Evolutionary conservation across 2,888 invertebrate genomes (phyloP).

Genomic region (Heliothis peltigera): DNA sequence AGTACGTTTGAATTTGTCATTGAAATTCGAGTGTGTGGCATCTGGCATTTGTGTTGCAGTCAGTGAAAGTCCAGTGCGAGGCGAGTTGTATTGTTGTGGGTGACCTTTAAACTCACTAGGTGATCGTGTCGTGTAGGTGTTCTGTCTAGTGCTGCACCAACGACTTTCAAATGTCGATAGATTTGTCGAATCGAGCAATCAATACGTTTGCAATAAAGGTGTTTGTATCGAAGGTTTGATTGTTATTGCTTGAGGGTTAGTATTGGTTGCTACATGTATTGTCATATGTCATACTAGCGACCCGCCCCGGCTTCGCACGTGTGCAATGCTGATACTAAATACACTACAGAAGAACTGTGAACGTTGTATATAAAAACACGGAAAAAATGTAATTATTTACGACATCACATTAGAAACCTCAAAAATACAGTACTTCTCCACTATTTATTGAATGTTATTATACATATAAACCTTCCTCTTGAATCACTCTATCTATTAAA

Average conservation of each 20-base stretch:
- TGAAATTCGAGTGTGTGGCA: slow-evolving; percentile 28
- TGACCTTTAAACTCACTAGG: slow-evolving; percentile 47
- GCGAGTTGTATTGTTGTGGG: slow-evolving; percentile 38
- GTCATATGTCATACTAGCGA: too few species aligned
- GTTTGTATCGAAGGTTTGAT: background rate
- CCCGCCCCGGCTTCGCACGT: too few species aligned
- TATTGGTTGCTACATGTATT: too few species aligned
- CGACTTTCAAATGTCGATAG: slow-evolving; percentile 24
- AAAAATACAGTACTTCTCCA: too few species aligned
- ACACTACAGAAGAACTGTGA: too few species aligned
- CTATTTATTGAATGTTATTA: too few species aligned
- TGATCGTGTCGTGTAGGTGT: background rate
- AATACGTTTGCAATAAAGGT: slow-evolving; percentile 2
- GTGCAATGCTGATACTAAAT: too few species aligned
- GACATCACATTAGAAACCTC: too few species aligned
- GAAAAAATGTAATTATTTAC: too few species aligned
- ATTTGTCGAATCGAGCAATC: background rate
- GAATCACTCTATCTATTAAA: too few species aligned
- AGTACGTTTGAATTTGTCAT: slow-evolving; percentile 27
- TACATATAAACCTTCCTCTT: too few species aligned
- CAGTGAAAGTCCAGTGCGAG: slow-evolving; percentile 39
- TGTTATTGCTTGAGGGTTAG: background rate
- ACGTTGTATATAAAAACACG: too few species aligned
- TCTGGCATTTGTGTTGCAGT: slow-evolving; percentile 43
- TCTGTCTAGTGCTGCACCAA: slow-evolving; percentile 1